Conservation (phyloP, 1,140 invertebrate genomes). For the Drosophila obscura region DNA sequence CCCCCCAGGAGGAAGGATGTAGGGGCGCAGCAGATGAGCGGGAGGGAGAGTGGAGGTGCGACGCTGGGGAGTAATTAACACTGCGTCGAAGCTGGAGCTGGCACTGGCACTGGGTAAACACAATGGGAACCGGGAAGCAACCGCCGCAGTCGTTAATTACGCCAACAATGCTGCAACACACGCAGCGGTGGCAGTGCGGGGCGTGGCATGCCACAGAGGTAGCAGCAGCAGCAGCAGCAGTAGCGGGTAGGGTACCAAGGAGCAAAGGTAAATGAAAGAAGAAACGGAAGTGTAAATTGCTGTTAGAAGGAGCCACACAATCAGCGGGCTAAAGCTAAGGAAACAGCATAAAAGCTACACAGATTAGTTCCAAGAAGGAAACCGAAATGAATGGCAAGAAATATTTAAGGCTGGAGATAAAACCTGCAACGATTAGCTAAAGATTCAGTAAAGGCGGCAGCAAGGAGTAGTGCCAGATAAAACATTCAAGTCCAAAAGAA, state of each 20-base stretch:
- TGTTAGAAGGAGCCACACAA: constrained; percentile 13
- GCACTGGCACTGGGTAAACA: constrained; percentile 59
- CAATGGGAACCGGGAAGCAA: constrained; percentile 55
- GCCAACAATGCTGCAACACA: constrained; percentile 33
- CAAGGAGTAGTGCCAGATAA: too few species aligned
- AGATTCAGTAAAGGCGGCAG: too few species aligned
- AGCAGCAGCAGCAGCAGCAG: background rate
- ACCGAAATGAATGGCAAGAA: too few species aligned
- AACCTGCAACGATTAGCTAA: too few species aligned
- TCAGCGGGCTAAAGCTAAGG: constrained; percentile 12
- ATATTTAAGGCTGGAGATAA: too few species aligned
- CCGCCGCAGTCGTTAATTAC: constrained; percentile 71
- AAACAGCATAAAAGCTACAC: background rate
- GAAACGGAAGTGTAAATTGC: constrained; percentile 35
- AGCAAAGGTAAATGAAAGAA: constrained; percentile 27
- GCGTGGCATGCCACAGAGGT: constrained; percentile 30
- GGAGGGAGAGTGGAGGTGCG: background rate
- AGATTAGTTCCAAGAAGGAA: background rate
- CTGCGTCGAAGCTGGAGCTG: constrained; percentile 54
- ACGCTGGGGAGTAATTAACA: constrained; percentile 75
- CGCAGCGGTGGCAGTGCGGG: constrained; percentile 35
- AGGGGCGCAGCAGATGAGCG: background rate
- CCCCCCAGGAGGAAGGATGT: constrained; percentile 8
- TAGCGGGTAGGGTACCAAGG: constrained; percentile 5
- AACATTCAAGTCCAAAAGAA: too few species aligned